phyloP scores from a whole-genome alignment of 1,140 invertebrate genomes.

The Scaptomyza montana region DNA sequence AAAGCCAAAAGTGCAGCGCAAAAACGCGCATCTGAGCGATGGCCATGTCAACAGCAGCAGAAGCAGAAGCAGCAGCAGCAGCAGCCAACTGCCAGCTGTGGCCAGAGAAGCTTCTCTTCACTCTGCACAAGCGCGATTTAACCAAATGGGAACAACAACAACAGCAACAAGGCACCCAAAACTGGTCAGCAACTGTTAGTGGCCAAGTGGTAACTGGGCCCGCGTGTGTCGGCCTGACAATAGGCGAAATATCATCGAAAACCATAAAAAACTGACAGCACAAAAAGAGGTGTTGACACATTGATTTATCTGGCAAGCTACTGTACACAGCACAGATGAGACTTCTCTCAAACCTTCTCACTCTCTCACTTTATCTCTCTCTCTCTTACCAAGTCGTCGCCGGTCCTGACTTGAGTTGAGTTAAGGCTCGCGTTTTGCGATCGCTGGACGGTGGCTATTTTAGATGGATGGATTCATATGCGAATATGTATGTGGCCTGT shows the following conservation, averaged over 20 bases:
- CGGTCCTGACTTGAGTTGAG: neutral
- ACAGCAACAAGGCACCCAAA: slow-evolving; percentile 36
- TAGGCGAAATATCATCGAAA: slow-evolving; percentile 84
- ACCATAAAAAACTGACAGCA: slow-evolving; percentile 84
- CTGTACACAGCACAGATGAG: slow-evolving; percentile 80
- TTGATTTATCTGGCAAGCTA: slow-evolving; percentile 84
- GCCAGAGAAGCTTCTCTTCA: slow-evolving; percentile 24
- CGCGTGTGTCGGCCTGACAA: slow-evolving; percentile 72
- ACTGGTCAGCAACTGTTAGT: slow-evolving; percentile 43
- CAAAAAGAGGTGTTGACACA: slow-evolving; percentile 84
- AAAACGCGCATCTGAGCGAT: slow-evolving; percentile 46
- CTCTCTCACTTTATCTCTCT: too few species aligned
- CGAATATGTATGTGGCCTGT: slow-evolving; percentile 22
- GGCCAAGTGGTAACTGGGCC: slow-evolving; percentile 45
- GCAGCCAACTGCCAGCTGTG: neutral
- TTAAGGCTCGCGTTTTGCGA: neutral
- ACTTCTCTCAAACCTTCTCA: neutral
- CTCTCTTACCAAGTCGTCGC: too few species aligned
- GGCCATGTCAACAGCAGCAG: slow-evolving; percentile 56
- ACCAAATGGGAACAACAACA: slow-evolving; percentile 63
- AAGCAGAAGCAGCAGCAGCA: neutral
- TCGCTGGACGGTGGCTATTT: slow-evolving; percentile 21
- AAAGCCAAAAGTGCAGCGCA: slow-evolving; percentile 53
- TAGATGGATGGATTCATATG: slow-evolving; percentile 73
- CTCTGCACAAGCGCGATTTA: slow-evolving; percentile 57